Evolutionary conservation across 2,797 vertebrate genomes (phyloP), one percentile per base, ranked within the genome.

Genomic region (Artibeus jamaicensis): DNA sequence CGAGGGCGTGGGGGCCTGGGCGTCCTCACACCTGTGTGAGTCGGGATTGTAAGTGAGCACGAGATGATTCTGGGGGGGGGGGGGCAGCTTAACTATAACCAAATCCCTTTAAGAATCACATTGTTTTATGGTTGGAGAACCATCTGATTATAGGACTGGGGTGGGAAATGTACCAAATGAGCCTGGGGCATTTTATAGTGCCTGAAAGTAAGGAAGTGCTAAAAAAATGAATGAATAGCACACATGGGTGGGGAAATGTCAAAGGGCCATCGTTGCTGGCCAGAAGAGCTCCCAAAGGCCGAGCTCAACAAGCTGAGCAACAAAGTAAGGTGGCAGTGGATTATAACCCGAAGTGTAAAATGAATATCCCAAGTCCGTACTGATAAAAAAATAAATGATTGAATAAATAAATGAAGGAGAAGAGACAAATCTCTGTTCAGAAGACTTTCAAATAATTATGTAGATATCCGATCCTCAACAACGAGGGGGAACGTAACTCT

Each of bases 291-390:
- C 11, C 18, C 65, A 70, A 42, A 91, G 37, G 46, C 79, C 65
- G 86, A 50, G 24, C 34, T 50, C 21, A 73, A 39, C 19, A 26
- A 32, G 62, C 39, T 79, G 34, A 91, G 7, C 26, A 86, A 37
- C 21, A 93, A 34, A 83, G 44, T 62, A 29, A 93, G 73, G 29
- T 32, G 48, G 9, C 71, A 74, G 70, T 48, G 68, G 29, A 34
- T 95, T 86, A 74, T 81, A 91, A 71, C 46, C 46, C 55, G 37
- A 44, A 92, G 42, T 50, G 67, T 84, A 95, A 84, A 90, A 53
- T 89, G 87, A 74, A 77, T 59, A 24, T 53, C 10, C 46, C 32
- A 50, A 93, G 22, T 85, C 53, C 44, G 67, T 70, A 39, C 37
- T 77, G 24, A 46, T 73, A 11, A 37, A 95, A 95, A 9, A 32